Evolutionary conservation across 1,140 invertebrate genomes (phyloP).

Genomic region (Cydia strobilella): DNA sequence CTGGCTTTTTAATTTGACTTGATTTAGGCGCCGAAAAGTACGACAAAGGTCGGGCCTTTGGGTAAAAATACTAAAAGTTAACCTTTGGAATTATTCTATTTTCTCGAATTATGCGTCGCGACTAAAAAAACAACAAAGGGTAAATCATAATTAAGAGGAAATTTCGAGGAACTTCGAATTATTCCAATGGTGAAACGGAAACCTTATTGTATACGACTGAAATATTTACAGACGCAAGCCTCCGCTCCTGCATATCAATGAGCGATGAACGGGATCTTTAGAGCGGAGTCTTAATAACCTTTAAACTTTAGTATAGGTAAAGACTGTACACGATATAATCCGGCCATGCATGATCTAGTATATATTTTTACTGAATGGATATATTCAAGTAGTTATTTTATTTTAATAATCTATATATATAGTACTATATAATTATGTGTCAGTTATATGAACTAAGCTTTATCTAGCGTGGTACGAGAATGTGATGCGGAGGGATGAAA

Average conservation of each 20-base stretch:
- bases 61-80: neutral
- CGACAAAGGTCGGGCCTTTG: neutral
- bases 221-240: neutral
- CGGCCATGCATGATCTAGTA: no score
- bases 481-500: no score
- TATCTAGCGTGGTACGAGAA: no score
- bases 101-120: no score
- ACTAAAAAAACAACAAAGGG: no score
- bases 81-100: neutral
- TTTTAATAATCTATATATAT: no score
- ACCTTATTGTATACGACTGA: neutral
- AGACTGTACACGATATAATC: no score
- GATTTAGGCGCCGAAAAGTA: neutral
- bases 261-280: neutral
- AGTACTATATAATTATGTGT: no score
- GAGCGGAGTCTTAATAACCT: neutral
- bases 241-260: neutral
- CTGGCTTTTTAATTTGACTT: neutral
- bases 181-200: neutral
- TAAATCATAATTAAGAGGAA: neutral
- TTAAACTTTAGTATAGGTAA: conserved; percentile 2
- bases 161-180: neutral
- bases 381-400: no score
- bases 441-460: no score
- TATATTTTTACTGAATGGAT: no score